Percentiles rank a stretch among this genome's conserved stretches.
phyloP scores from a whole-genome alignment of 92 coral and sea anemone species.

The Epizoanthus scotinus region DNA sequence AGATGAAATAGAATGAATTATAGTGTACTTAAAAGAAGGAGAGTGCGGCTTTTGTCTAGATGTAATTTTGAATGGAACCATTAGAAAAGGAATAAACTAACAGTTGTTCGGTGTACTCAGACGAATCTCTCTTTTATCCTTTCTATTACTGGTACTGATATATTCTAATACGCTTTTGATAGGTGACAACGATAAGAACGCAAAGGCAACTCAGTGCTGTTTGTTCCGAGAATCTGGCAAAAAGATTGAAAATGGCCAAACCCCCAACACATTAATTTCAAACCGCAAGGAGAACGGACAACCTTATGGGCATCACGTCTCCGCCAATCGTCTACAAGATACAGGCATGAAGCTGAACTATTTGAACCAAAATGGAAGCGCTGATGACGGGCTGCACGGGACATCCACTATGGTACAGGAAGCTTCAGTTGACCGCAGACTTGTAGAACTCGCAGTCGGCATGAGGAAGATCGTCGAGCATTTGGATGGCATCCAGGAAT shows the following conservation, averaged over 20 bases:
- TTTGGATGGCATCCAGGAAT: constrained; percentile 55
- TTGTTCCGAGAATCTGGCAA: constrained; percentile 20
- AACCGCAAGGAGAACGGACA: constrained; percentile 28
- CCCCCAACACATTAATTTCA: not conserved
- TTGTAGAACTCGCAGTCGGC: constrained; percentile 19
- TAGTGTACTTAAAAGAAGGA: no score
- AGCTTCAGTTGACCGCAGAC: not conserved
- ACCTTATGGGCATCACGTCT: constrained; percentile 15
- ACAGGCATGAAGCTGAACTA: not conserved
- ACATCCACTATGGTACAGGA: not conserved
- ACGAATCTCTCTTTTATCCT: no score
- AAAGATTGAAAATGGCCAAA: not conserved
- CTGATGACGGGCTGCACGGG: constrained; percentile 31
- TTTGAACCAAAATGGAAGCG: not conserved
- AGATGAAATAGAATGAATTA: no score
- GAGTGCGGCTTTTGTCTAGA: no score
- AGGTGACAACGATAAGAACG: constrained; percentile 16
- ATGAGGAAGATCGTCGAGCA: constrained; percentile 41
- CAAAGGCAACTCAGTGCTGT: constrained; percentile 22
- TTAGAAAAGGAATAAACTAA: no score
- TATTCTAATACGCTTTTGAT: not conserved
- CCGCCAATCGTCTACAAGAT: not conserved
- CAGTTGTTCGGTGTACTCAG: no score
- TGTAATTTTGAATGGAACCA: no score
- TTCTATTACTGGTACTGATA: no score